phyloP scores from a whole-genome alignment of 2,888 invertebrate genomes.

The Drosophila prostipennis region DNA sequence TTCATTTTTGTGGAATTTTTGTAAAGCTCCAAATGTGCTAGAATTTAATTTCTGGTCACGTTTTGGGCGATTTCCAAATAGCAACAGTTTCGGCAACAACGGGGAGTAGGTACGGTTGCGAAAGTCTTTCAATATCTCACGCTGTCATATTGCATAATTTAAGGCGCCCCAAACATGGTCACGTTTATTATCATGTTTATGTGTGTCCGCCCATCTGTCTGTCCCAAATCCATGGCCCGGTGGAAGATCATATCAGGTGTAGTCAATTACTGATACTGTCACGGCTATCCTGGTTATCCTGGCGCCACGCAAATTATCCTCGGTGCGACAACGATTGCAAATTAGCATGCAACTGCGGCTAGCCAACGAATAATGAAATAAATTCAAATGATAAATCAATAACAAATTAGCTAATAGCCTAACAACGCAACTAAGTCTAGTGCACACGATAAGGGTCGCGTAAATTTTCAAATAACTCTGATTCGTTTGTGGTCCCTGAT shows the following conservation, averaged over 20 bases:
- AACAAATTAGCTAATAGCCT: constrained; percentile 30
- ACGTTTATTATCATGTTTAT: constrained; percentile 30
- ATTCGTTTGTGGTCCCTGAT: constrained; percentile 20
- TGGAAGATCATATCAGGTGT: constrained; percentile 29
- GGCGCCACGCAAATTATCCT: constrained; percentile 28
- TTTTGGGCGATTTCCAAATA: constrained; percentile 68
- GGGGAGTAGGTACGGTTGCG: background rate
- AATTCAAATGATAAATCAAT: constrained; percentile 29
- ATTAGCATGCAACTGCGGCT: constrained; percentile 15
- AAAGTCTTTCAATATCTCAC: constrained; percentile 56
- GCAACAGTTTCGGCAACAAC: constrained; percentile 49
- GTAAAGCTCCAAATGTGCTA: constrained; percentile 55
- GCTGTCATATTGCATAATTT: constrained; percentile 56
- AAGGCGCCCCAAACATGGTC: constrained; percentile 21
- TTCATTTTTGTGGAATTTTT: constrained; percentile 68
- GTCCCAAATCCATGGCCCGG: background rate
- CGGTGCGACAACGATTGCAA: constrained; percentile 3
- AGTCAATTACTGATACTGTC: constrained; percentile 43
- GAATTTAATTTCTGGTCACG: constrained; percentile 77
- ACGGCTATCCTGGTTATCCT: constrained; percentile 31
- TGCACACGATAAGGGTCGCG: background rate
- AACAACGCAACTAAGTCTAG: constrained; percentile 3
- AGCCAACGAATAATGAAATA: constrained; percentile 32
- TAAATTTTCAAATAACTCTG: background rate
- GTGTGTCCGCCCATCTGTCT: constrained; percentile 17